These are phyloP conservation scores for Ecdyonurus torrentis DNA, from an alignment of 2,888 invertebrate species.

Conservation along the genomic window DNA sequence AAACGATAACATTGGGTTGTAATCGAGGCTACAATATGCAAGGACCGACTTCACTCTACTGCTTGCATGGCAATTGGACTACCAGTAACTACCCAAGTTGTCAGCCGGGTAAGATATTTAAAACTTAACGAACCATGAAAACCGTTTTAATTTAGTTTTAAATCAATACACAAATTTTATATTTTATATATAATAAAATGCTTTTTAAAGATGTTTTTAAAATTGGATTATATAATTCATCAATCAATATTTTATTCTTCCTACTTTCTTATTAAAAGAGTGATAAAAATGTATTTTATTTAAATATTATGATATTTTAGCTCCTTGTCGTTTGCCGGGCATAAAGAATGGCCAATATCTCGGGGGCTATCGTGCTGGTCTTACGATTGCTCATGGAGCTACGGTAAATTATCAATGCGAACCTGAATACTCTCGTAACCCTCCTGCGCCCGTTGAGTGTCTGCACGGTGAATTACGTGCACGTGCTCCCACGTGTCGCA, in stretches of 20 bases:
- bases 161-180: background rate
- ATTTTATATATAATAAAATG: conserved; percentile 1
- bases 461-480: conserved; percentile 5
- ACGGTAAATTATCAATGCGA: conserved; percentile 59
- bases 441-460: background rate
- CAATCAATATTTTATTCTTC: background rate
- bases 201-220: background rate
- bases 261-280: too few relatives aligned
- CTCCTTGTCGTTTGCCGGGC: conserved; percentile 49
- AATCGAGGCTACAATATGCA: conserved; percentile 42
- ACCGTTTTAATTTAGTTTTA: background rate
- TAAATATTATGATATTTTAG: too few relatives aligned
- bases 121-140: background rate
- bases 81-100: conserved; percentile 60
- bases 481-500: conserved; percentile 5
- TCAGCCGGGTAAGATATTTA: conserved; percentile 38
- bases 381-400: conserved; percentile 67
- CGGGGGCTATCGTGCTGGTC: conserved; percentile 58
- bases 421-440: conserved; percentile 24
- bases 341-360: conserved; percentile 53
- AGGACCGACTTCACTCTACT: conserved; percentile 54
- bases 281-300: too few relatives aligned
- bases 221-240: background rate
- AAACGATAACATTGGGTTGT: conserved; percentile 40
- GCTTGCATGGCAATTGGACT: conserved; percentile 71